Base-by-base conservation (phyloP, 2,113 vertebrate species). In the Lanius collurio region DNA sequence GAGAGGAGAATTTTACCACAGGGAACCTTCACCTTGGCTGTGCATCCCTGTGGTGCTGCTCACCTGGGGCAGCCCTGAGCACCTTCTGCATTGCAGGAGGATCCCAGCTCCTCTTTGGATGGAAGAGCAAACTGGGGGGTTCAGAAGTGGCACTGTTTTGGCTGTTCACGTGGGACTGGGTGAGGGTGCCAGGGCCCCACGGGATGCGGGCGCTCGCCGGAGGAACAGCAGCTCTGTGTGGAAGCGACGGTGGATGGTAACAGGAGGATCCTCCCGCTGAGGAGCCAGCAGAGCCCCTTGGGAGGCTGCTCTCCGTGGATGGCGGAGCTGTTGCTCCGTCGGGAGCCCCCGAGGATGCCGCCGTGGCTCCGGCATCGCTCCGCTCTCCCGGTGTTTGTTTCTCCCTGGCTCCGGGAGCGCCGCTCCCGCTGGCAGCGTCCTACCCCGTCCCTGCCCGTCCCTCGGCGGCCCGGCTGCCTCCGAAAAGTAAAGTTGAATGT, bases 61-160 rank as follows among this genome's bases (percentile, higher is more conserved):
- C 24, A 26, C 47, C 23, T 13, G 23, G 47, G 13, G 24, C 47
- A 8, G 47, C 13, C 47, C 47, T 49, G 47, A 49, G 23, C 47
- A 24, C 47, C 47, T 49, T 26, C 49, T 15, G 49, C 49, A 14
- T 9, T 49, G 49, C 23, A 15, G 49, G 49, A 49, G 49, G 24
- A 49, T 49, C 49, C 49, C 49, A 26, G 49, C 49, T 56, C 22
- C 68, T 15, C 33, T 39, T 30, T 10, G 70, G 39, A 4, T 1
- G 7, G 55, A 81, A 30, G n/a, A 39, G 41, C 4, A 2, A 8
- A 10, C 11, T 1, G 35, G 11, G 10, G 31, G 7, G 17, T 11
- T 30, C 46, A 9, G 56, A 2, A 11, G 41, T 2, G 1, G 2
- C n/a, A 5, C 18, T 1, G 0, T 20, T 44, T 6, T 2, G 44